Conservation (phyloP, 2,113 vertebrate genomes). For the Apteryx mantelli region DNA sequence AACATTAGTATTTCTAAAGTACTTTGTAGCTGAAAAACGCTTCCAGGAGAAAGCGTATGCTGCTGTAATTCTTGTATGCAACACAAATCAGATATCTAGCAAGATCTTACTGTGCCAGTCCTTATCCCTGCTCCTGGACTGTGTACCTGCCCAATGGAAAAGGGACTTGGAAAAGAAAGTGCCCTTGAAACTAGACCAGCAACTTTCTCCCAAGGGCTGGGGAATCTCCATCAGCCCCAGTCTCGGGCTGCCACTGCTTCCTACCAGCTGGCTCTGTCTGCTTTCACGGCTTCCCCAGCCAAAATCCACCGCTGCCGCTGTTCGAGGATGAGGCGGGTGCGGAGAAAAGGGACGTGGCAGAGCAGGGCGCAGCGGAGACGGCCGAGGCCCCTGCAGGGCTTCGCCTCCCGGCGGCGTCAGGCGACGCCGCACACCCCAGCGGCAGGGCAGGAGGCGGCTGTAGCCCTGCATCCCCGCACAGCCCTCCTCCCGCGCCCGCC, state of each 20-base stretch:
- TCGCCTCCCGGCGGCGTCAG: accelerated
- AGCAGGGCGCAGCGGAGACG: background rate
- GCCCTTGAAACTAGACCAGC: slow-evolving; percentile 22
- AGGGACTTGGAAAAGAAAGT: background rate
- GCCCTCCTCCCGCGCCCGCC: background rate
- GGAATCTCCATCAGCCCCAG: background rate
- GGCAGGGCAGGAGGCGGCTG: background rate
- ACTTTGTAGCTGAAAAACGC: background rate
- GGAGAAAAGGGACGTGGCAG: background rate
- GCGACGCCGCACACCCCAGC: background rate
- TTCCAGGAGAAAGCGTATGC: background rate
- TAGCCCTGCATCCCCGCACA: background rate
- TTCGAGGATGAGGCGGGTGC: background rate
- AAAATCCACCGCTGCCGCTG: background rate
- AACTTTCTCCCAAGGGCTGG: background rate
- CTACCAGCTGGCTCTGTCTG: background rate
- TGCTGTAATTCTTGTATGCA: background rate
- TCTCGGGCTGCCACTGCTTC: background rate
- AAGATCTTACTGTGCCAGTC: background rate
- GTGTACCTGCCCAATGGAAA: background rate
- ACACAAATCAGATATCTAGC: background rate
- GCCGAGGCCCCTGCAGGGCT: background rate
- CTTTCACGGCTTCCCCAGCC: background rate
- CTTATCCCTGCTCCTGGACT: background rate
- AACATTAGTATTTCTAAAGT: slow-evolving; percentile 19